Percentiles rank a stretch among this genome's conserved stretches.
These are phyloP conservation scores for Laticauda laticaudata DNA, from an alignment of 2,113 vertebrate genomes.

Conservation along the genomic window DNA sequence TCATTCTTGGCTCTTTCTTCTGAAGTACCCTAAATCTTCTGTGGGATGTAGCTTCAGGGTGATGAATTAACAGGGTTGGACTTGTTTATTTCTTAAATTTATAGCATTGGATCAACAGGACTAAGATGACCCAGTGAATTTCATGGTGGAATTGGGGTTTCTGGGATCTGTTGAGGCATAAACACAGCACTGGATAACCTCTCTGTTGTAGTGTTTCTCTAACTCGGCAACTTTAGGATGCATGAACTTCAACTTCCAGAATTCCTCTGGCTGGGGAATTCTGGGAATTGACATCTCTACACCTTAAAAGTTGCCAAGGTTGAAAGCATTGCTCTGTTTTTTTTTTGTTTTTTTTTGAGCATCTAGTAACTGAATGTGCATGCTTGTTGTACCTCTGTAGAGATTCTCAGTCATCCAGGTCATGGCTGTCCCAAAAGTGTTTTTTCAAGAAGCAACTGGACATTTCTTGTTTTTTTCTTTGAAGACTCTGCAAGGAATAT, in stretches of 20 bases:
- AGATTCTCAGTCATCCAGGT: too few relatives aligned
- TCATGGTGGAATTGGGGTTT: neutral
- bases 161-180: neutral
- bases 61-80: neutral
- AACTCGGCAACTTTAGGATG: neutral
- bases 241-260: neutral
- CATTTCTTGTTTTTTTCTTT: too few relatives aligned
- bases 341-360: neutral
- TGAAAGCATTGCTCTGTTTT: neutral
- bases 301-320: neutral
- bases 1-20: neutral
- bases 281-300: too few relatives aligned
- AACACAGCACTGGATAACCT: neutral
- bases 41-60: neutral
- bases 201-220: neutral
- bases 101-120: neutral
- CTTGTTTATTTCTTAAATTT: neutral
- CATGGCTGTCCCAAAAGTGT: too few relatives aligned
- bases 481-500: too few relatives aligned
- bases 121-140: neutral
- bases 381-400: neutral
- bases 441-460: too few relatives aligned
- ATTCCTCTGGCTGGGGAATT: neutral
- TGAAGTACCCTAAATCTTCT: neutral
- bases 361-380: neutral